Evolutionary conservation across 2,797 vertebrate genomes (phyloP).

Genomic region (Pipistrellus kuhlii): DNA sequence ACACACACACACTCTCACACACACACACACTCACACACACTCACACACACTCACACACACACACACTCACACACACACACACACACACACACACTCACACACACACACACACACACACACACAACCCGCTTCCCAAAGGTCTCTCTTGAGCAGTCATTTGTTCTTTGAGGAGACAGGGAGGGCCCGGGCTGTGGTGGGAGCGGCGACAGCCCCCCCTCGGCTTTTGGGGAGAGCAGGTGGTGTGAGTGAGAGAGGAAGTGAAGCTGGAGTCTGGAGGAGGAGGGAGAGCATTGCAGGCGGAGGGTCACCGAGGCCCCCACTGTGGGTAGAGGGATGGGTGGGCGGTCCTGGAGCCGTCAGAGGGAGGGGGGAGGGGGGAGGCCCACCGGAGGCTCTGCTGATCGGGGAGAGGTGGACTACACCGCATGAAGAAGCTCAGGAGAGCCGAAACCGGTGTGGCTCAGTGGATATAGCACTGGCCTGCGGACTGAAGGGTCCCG

Average conservation of each 20-base stretch:
- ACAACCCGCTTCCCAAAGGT: rapidly evolving
- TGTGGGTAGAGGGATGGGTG: background rate
- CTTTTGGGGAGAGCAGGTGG: background rate
- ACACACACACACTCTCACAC: too few species aligned
- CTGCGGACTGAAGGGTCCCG: too few species aligned
- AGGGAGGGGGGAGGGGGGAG: background rate
- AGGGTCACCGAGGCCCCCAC: rapidly evolving
- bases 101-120: too few species aligned
- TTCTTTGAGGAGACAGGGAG: background rate
- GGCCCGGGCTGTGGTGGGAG: background rate
- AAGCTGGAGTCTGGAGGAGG: background rate
- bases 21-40: too few species aligned
- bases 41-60: too few species aligned
- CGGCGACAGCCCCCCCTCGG: background rate
- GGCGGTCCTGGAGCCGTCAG: background rate
- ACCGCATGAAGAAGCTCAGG: rapidly evolving
- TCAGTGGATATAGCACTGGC: too few species aligned
- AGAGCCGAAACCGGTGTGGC: too few species aligned
- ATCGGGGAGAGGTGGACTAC: too few species aligned
- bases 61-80: too few species aligned
- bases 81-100: too few species aligned
- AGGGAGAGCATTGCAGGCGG: background rate
- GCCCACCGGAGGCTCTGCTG: background rate
- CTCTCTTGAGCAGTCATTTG: background rate
- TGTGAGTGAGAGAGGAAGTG: rapidly evolving